Base-by-base conservation (phyloP, 2,113 vertebrate genomes). In the Alosa alosa region DNA sequence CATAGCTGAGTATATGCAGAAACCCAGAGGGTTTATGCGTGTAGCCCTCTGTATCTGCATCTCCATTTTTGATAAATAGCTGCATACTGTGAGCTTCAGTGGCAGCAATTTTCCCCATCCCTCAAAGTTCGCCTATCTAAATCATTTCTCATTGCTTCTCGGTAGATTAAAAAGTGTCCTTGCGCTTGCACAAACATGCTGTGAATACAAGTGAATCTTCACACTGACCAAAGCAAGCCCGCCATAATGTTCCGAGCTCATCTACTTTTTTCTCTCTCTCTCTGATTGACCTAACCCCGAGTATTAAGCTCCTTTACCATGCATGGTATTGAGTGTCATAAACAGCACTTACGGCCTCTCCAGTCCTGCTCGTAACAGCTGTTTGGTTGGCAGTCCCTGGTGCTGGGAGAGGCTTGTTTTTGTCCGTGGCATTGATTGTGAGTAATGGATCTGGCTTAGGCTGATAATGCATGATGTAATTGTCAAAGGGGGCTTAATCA, bases 391-490 rank as follows among this genome's bases (percentile, higher is more conserved):
- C 90, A 89, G 93, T 96, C 96, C 95, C 95, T 83, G 82, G 94
- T 13, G 94, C 91, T 39, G 72, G 72, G 72, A 92, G 93, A 91
- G 94, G 93, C 94, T 93, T 94, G 96, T 95, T 96, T 96, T 96
- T 95, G 95, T 96, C 95, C 93, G 87, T 93, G 93, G 88, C 93
- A 95, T 94, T 94, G 95, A 95, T 95, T 92, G 87, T 92, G 93
- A 96, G 96, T 96, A 97, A 97, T 96, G 95, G 95, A 96, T 94
- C 92, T 94, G 95, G 94, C 94, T 94, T 94, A 92, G 94, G 92
- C 95, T 94, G 94, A 96, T 97, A 96, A 96, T 94, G 95, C 88
- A 96, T 97, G 96, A 98, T 96, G 97, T 95, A 96, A 97, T 96
- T 96, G 95, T 96, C 96, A 97, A 93, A 96, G 96, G 72, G 95